Evolutionary conservation across 2,797 vertebrate species (phyloP), one percentile per base, ranked within the genome.

Genomic region (Macropodus opercularis): DNA sequence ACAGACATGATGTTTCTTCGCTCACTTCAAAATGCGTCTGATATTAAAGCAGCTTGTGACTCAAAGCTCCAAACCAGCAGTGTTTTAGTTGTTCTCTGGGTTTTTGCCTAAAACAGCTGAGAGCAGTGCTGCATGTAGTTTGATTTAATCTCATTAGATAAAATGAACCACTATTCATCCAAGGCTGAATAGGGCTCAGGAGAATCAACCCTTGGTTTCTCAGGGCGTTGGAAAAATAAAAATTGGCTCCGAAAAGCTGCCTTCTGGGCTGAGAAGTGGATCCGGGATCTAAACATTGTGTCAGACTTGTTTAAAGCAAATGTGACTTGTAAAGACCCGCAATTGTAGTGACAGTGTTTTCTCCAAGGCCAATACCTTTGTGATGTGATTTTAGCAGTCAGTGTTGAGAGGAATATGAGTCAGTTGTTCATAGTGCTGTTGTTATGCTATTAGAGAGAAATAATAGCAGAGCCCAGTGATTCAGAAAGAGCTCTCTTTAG

Each of bases 391-490:
- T 69, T 26, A 58, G 57, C 73, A 50, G 63, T 65, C 51, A 41
- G 50, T 55, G 65, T 65, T 71, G 62, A 72, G 64, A 69, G 23
- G 67, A 66, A 76, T 75, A 80, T 59, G 58, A 79, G 71, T 70
- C 60, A 36, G 71, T 81, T 82, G 84, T 85, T 83, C 83, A 79
- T 75, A 56, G 60, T 52, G 54, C 43, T 71, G 77, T 81, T 75
- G 77, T 81, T 83, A 52, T 80, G 81, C 72, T 73, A 81, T 87
- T 84, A 84, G 75, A 63, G 73, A 63, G 79, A 77, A 86, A 87
- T 86, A 82, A 87, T 80, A 84, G 84, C 75, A 73, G 80, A 74
- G 81, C 67, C 75, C 87, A 87, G 73, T 85, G 89, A 86, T 83
- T 86, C 85, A 85, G 83, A 89, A 85, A 87, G 79, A 47, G 40